phyloP scores from a whole-genome alignment of 2,888 invertebrate species.

The Iphiclides podalirius region DNA sequence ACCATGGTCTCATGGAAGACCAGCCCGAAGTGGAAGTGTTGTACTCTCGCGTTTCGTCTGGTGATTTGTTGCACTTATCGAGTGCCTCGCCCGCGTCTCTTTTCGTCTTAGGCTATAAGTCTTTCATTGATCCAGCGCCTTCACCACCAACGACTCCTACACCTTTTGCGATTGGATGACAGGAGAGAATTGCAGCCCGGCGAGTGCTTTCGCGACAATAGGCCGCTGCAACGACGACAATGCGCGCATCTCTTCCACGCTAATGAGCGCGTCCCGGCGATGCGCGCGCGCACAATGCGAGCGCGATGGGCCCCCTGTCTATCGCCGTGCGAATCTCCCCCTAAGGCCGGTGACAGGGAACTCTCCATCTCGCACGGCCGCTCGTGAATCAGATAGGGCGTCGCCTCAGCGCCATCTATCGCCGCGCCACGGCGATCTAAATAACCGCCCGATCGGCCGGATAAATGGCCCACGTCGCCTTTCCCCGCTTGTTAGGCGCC shows the following conservation, averaged over 20 bases:
- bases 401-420: conserved; percentile 63
- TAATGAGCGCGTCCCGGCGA: conserved; percentile 14
- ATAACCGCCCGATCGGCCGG: conserved; percentile 67
- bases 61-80: too few species aligned
- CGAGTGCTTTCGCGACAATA: not conserved
- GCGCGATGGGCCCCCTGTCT: too few species aligned
- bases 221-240: not conserved
- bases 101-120: too few species aligned
- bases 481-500: conserved; percentile 61
- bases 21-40: too few species aligned
- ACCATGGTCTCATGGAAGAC: too few species aligned
- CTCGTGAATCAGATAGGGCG: conserved; percentile 69
- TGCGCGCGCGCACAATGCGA: conserved; percentile 11
- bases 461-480: conserved; percentile 64
- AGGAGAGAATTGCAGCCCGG: too few species aligned
- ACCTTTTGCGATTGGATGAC: too few species aligned
- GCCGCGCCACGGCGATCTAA: conserved; percentile 63
- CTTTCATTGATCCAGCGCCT: too few species aligned
- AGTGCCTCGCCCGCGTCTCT: too few species aligned
- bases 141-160: too few species aligned
- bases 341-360: conserved; percentile 5
- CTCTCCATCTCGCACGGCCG: conserved; percentile 27
- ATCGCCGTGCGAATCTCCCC: conserved; percentile 9
- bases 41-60: too few species aligned
- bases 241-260: conserved; percentile 1